phyloP scores from a whole-genome alignment of 2,113 vertebrate genomes.

The Atlantisia rogersi region DNA sequence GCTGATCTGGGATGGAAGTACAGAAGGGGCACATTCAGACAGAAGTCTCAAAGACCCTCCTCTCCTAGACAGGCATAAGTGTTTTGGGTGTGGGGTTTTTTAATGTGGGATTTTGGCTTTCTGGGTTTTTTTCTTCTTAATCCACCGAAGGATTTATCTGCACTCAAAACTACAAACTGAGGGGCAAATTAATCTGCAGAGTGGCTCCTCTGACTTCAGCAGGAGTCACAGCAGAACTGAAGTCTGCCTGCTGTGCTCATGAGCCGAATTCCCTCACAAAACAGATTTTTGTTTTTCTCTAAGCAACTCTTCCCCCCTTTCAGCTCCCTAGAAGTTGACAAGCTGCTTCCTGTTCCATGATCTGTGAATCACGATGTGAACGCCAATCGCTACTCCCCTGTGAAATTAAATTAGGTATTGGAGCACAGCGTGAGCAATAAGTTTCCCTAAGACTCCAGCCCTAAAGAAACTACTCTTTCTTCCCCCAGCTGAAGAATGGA shows the following conservation, averaged over 20 bases:
- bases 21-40: not conserved
- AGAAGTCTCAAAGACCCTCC: not conserved
- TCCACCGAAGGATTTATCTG: not conserved
- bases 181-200: not conserved
- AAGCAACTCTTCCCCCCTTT: not conserved
- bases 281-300: slow-evolving; percentile 32
- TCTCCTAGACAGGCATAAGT: not conserved
- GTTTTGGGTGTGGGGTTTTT: no score
- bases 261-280: not conserved
- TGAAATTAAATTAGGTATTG: slow-evolving; percentile 41
- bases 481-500: slow-evolving; percentile 23
- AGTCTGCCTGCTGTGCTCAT: not conserved
- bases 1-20: not conserved
- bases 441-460: not conserved
- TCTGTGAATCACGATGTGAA: slow-evolving; percentile 25
- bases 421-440: slow-evolving; percentile 9
- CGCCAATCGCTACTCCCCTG: not conserved
- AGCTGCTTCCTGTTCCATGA: slow-evolving; percentile 48
- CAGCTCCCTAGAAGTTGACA: slow-evolving; percentile 30
- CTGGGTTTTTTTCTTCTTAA: not conserved
- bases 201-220: not conserved
- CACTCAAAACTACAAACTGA: not conserved
- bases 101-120: no score
- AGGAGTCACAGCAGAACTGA: not conserved
- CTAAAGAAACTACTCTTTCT: slow-evolving; percentile 29